Evolutionary conservation across 2,888 invertebrate genomes (phyloP).

Genomic region (Calliphora vomitoria): DNA sequence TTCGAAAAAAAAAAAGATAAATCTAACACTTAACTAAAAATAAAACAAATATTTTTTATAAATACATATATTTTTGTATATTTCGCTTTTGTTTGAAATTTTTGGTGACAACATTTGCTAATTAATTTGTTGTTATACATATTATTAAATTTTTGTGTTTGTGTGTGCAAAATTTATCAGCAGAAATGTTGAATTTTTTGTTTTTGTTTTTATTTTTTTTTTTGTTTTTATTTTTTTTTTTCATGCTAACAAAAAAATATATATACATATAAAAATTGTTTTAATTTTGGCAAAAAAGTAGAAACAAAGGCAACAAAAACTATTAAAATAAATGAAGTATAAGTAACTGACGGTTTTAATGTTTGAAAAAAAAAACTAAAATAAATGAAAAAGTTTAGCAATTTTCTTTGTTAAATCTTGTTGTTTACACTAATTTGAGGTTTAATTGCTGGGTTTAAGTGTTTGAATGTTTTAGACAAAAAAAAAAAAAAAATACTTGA

Average conservation of each 20-base stretch:
- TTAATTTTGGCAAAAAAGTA: slow-evolving; percentile 1
- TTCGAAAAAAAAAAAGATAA: not conserved
- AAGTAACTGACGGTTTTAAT: slow-evolving; percentile 8
- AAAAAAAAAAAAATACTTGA: not conserved
- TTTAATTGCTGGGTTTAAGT: slow-evolving; percentile 3
- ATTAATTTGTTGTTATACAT: slow-evolving; percentile 2
- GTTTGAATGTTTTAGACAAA: slow-evolving; percentile 2
- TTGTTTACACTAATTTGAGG: slow-evolving; percentile 17
- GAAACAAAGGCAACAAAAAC: slow-evolving; percentile 22
- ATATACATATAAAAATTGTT: not conserved
- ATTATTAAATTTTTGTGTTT: not conserved
- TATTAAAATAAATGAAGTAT: not conserved
- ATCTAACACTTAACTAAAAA: not conserved
- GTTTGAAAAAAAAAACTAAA: slow-evolving; percentile 6
- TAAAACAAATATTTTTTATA: not conserved
- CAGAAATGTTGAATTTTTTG: not conserved
- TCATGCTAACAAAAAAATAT: not conserved
- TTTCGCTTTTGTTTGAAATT: not conserved
- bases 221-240: too few species aligned
- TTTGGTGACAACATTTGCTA: slow-evolving; percentile 14
- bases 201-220: too few species aligned
- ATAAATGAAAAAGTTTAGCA: slow-evolving; percentile 1
- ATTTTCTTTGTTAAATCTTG: slow-evolving; percentile 43
- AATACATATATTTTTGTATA: not conserved
- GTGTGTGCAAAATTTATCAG: slow-evolving; percentile 1